Evolutionary conservation across 2,113 vertebrate species (phyloP).

Genomic region (Nematolebias whitei): DNA sequence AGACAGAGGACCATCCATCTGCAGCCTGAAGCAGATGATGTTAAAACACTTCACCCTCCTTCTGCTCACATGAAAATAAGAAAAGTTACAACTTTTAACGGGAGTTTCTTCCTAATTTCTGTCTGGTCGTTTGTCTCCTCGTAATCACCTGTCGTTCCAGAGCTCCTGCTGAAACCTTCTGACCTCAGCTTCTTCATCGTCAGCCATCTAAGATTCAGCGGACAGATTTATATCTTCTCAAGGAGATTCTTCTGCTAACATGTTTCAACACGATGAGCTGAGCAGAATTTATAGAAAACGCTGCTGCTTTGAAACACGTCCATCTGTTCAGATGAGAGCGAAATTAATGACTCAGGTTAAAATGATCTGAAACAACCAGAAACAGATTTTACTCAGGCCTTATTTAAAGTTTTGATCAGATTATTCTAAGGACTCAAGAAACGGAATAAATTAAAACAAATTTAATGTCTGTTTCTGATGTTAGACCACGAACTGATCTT

Average conservation of each 20-base stretch:
- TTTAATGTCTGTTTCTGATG: too few species aligned
- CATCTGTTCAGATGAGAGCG: too few species aligned
- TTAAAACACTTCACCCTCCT: slow-evolving; percentile 36
- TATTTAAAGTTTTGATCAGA: too few species aligned
- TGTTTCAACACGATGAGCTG: slow-evolving; percentile 27
- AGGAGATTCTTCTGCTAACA: slow-evolving; percentile 36
- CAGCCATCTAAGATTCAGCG: slow-evolving; percentile 7
- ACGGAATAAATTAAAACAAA: too few species aligned
- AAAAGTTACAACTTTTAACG: neutral
- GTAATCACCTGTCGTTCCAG: slow-evolving; percentile 26
- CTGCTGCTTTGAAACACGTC: too few species aligned
- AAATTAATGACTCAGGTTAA: too few species aligned
- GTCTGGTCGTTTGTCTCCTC: slow-evolving; percentile 50
- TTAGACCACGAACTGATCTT: too few species aligned
- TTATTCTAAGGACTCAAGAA: too few species aligned
- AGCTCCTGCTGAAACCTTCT: slow-evolving; percentile 43
- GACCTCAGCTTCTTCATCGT: too few species aligned
- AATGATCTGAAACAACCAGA: too few species aligned
- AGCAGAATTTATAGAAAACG: too few species aligned
- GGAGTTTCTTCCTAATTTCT: slow-evolving; percentile 24
- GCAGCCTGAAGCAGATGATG: slow-evolving; percentile 51
- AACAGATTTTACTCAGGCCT: too few species aligned
- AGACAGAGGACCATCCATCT: slow-evolving; percentile 62
- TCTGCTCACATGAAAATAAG: slow-evolving; percentile 15
- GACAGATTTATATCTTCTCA: slow-evolving; percentile 45